These are phyloP conservation scores for Portunus trituberculatus DNA, from an alignment of 1,140 invertebrate species.

Conservation along the genomic window DNA sequence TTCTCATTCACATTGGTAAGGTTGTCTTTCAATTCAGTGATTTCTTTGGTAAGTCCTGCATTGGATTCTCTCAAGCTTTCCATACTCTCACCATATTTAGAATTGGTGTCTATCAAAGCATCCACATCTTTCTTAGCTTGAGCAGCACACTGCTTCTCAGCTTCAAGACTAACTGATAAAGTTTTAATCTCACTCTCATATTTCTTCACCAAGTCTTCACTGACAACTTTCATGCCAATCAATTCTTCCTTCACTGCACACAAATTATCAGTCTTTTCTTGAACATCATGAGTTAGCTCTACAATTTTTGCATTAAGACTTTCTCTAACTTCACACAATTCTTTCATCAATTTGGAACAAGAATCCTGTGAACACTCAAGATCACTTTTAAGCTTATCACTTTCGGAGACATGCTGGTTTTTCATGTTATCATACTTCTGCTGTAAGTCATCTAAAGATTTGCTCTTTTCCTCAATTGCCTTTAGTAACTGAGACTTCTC, in stretches of 20 bases:
- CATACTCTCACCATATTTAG: neutral
- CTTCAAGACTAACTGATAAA: neutral
- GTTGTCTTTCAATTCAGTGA: neutral
- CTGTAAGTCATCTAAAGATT: neutral
- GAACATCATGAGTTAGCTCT: neutral
- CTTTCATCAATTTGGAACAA: neutral
- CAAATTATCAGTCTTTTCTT: neutral
- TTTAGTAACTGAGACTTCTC: neutral
- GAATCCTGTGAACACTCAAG: too few relatives aligned
- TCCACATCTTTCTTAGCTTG: neutral
- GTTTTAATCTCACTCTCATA: conserved; percentile 16
- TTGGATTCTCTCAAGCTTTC: neutral
- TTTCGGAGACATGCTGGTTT: neutral
- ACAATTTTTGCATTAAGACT: neutral
- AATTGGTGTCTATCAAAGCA: neutral
- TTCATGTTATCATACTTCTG: neutral
- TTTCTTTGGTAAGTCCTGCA: neutral
- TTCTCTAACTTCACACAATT: neutral
- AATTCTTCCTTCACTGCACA: neutral
- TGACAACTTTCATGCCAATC: neutral
- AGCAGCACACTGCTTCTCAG: conserved; percentile 9
- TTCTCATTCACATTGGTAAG: neutral
- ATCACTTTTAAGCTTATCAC: neutral
- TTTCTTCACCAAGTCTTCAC: neutral
- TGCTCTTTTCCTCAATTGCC: neutral